Percentiles rank a stretch among this genome's conserved stretches.
phyloP scores from a whole-genome alignment of 2,888 invertebrate species.

The Xylocampa areola region DNA sequence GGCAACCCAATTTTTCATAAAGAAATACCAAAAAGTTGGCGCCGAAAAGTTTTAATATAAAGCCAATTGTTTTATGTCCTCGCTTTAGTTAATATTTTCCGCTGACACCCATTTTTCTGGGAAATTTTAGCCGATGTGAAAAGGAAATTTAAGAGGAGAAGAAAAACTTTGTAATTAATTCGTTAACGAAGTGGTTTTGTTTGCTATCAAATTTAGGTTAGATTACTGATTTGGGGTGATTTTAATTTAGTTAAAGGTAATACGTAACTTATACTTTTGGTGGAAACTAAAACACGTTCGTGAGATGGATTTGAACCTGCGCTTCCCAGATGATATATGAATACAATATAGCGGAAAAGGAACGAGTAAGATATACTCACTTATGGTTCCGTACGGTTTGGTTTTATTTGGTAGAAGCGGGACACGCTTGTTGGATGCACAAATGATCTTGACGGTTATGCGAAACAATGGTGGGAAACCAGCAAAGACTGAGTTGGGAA shows the following conservation, averaged over 20 bases:
- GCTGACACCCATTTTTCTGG: conserved; percentile 18
- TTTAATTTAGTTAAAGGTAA: too few species aligned
- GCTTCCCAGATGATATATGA: too few species aligned
- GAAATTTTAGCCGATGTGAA: conserved; percentile 14
- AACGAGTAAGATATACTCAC: too few species aligned
- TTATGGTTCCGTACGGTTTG: too few species aligned
- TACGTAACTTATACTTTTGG: too few species aligned
- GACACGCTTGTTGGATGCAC: too few species aligned
- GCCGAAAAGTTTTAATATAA: conserved; percentile 35
- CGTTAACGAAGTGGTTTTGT: conserved; percentile 14
- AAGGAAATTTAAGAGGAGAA: not conserved
- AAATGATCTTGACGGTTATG: too few species aligned
- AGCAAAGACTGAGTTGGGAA: too few species aligned
- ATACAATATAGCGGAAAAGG: too few species aligned
- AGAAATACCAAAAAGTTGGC: conserved; percentile 23
- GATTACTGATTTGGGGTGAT: conserved; percentile 12
- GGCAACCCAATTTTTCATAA: conserved; percentile 23
- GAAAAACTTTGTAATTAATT: conserved; percentile 49
- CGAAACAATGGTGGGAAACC: too few species aligned
- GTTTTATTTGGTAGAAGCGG: too few species aligned
- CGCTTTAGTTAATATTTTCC: conserved; percentile 33
- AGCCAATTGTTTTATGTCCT: conserved; percentile 33
- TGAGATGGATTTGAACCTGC: too few species aligned
- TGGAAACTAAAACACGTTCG: not conserved
- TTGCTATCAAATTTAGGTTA: conserved; percentile 24